These are phyloP conservation scores for Lasioglossum villosulum DNA, from an alignment of 2,888 invertebrate species.

Conservation along the genomic window DNA sequence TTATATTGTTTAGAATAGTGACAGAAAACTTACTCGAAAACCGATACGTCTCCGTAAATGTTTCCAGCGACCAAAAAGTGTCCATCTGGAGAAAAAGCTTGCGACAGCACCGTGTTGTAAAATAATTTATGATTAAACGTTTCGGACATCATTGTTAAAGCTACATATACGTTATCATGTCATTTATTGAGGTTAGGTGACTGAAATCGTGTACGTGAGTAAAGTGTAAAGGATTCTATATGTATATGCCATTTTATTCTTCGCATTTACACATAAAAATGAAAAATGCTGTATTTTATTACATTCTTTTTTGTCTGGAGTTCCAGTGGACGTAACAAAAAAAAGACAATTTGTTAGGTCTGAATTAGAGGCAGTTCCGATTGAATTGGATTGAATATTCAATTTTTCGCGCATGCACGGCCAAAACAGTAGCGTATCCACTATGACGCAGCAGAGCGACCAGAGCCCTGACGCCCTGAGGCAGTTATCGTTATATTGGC, in stretches of 20 bases:
- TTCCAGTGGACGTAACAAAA: no score
- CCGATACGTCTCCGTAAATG: slow-evolving; percentile 93
- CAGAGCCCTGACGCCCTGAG: no score
- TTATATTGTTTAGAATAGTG: not conserved
- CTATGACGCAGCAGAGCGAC: no score
- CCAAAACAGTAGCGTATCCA: no score
- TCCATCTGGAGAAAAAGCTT: slow-evolving; percentile 93
- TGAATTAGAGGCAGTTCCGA: no score
- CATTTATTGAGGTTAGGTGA: slow-evolving; percentile 22
- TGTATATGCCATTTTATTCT: not conserved
- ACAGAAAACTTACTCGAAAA: slow-evolving; percentile 89
- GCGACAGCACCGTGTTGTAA: slow-evolving; percentile 93
- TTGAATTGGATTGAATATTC: no score
- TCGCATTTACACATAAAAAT: not conserved
- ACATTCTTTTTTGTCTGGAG: not conserved
- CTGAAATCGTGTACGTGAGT: not conserved
- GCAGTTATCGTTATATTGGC: no score
- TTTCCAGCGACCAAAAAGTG: slow-evolving; percentile 93
- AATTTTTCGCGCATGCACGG: no score
- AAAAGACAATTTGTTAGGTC: no score
- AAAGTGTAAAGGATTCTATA: not conserved
- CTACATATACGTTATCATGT: not conserved
- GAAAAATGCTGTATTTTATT: not conserved
- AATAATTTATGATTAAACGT: slow-evolving; percentile 85
- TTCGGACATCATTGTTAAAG: slow-evolving; percentile 69